phyloP scores from a whole-genome alignment of 2,113 vertebrate species.

The Corythoichthys intestinalis region DNA sequence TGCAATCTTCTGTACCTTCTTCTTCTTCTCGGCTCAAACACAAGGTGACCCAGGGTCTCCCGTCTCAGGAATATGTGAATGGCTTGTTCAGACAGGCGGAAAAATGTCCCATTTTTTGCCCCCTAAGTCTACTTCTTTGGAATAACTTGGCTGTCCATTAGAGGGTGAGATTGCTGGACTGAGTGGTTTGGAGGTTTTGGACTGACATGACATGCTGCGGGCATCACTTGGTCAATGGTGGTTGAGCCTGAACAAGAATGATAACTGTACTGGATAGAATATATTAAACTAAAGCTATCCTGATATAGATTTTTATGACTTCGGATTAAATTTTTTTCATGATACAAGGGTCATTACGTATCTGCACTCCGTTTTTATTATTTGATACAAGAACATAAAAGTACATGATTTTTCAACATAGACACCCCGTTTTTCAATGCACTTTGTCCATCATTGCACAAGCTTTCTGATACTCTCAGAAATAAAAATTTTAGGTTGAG shows the following conservation, averaged over 20 bases:
- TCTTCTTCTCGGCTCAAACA: constrained; percentile 10
- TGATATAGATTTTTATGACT: too few relatives aligned
- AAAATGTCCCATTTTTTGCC: constrained; percentile 39
- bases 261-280: background rate
- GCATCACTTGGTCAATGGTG: background rate
- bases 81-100: constrained; percentile 56
- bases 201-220: constrained; percentile 20
- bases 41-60: constrained; percentile 36
- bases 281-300: too few relatives aligned
- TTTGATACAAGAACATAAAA: too few relatives aligned
- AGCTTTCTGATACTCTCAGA: too few relatives aligned
- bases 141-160: constrained; percentile 59
- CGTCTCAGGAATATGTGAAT: constrained; percentile 27
- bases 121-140: constrained; percentile 14
- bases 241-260: background rate
- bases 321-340: too few relatives aligned
- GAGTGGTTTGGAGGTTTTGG: constrained; percentile 9
- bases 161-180: constrained; percentile 63
- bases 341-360: too few relatives aligned
- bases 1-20: background rate
- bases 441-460: too few relatives aligned
- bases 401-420: too few relatives aligned
- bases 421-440: too few relatives aligned
- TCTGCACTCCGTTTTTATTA: too few relatives aligned
- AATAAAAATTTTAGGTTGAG: too few relatives aligned